Percentiles rank a stretch among this genome's conserved stretches.
Evolutionary conservation across 2,113 vertebrate genomes (phyloP).

Genomic region (Marmota flaviventris): DNA sequence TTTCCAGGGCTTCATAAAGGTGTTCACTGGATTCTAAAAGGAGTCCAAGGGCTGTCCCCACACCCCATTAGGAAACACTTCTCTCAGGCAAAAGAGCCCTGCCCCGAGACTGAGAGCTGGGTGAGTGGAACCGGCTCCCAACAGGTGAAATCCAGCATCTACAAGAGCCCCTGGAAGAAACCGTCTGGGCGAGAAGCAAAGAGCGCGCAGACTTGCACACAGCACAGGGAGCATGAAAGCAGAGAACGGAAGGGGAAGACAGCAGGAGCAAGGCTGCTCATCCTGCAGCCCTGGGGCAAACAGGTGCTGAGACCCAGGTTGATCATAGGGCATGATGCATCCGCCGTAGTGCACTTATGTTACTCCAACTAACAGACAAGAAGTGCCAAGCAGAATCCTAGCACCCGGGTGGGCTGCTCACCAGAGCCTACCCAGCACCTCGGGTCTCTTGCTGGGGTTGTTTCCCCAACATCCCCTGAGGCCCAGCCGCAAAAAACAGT

Average conservation of each 20-base stretch:
- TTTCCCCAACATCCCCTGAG: neutral
- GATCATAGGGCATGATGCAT: too few relatives aligned
- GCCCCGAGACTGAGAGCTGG: neutral
- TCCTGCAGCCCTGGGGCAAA: neutral
- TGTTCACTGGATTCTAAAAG: neutral
- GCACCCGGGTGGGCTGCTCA: neutral
- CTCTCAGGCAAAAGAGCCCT: neutral
- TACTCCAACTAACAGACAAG: too few relatives aligned
- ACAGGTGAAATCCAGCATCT: fast-evolving
- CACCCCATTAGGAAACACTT: neutral
- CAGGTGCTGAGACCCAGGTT: too few relatives aligned
- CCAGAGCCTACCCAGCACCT: too few relatives aligned
- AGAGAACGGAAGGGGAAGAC: too few relatives aligned
- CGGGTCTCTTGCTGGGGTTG: fast-evolving
- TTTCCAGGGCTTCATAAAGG: neutral
- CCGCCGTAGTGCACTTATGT: too few relatives aligned
- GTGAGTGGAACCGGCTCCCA: fast-evolving
- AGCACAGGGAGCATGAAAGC: fast-evolving
- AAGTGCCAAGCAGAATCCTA: too few relatives aligned
- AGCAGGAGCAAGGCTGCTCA: fast-evolving
- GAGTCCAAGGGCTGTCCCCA: too few relatives aligned
- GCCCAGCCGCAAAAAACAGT: neutral
- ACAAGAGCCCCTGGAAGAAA: fast-evolving
- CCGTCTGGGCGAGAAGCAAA: neutral
- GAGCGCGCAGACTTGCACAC: fast-evolving